phyloP scores from a whole-genome alignment of 2,113 vertebrate genomes.

The Catharus bicknelli region DNA sequence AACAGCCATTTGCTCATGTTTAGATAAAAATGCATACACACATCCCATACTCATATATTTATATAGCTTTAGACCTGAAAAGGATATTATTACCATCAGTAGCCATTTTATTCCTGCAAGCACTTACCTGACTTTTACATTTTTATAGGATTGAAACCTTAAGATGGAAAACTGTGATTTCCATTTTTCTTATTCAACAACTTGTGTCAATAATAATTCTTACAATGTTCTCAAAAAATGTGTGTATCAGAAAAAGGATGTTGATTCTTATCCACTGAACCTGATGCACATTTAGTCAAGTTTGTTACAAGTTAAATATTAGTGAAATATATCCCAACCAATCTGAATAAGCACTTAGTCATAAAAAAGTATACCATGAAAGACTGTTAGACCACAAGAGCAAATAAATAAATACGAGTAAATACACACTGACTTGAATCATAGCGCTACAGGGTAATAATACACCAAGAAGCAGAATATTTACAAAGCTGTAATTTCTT shows the following conservation, averaged over 20 bases:
- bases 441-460: not conserved
- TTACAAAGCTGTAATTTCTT: not conserved
- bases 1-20: not conserved
- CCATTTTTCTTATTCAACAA: not conserved
- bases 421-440: not conserved
- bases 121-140: not conserved
- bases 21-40: not conserved
- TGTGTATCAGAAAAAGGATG: not conserved
- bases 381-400: not conserved
- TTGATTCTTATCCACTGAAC: not conserved
- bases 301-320: not conserved
- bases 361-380: not conserved
- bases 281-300: not conserved
- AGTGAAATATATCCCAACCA: not conserved
- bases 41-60: not conserved
- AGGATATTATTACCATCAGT: not conserved
- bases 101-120: not conserved
- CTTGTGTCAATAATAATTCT: not conserved
- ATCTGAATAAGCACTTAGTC: not conserved
- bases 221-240: not conserved
- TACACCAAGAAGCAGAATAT: not conserved
- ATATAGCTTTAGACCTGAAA: not conserved
- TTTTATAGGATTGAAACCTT: not conserved
- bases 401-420: not conserved
- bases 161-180: not conserved